phyloP scores from a whole-genome alignment of 1,140 invertebrate species.

The Lepidurus arcticus region DNA sequence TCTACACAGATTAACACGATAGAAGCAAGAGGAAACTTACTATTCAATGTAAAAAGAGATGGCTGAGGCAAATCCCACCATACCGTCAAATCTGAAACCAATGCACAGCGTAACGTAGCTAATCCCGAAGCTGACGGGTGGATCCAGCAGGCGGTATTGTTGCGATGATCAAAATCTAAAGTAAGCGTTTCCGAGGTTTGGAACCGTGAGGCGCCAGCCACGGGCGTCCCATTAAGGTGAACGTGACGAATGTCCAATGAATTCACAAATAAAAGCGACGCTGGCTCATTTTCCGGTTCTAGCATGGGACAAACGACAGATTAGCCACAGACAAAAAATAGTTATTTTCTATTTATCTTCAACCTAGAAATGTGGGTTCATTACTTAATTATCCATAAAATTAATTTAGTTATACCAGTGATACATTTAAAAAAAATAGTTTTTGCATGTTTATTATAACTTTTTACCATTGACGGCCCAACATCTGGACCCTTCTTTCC shows the following conservation, averaged over 20 bases:
- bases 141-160: constrained; percentile 62
- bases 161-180: constrained; percentile 46
- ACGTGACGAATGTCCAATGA: constrained; percentile 50
- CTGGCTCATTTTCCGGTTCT: constrained; percentile 50
- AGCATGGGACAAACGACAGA: constrained; percentile 30
- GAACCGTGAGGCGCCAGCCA: constrained; percentile 44
- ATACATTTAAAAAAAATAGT: constrained; percentile 23
- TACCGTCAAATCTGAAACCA: constrained; percentile 54
- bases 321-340: constrained; percentile 18
- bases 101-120: constrained; percentile 53
- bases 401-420: not conserved
- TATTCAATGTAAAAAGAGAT: constrained; percentile 52
- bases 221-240: constrained; percentile 49
- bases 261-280: constrained; percentile 52
- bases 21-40: constrained; percentile 43
- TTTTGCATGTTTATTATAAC: not conserved
- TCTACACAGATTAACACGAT: not conserved
- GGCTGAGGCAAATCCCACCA: constrained; percentile 54
- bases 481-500: constrained; percentile 51
- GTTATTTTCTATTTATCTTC: not conserved
- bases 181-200: constrained; percentile 46
- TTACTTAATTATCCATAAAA: not conserved
- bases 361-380: not conserved
- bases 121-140: constrained; percentile 48
- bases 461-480: constrained; percentile 61